Evolutionary conservation across 2,113 vertebrate species (phyloP).

Genomic region (Sphyrna mokarran): DNA sequence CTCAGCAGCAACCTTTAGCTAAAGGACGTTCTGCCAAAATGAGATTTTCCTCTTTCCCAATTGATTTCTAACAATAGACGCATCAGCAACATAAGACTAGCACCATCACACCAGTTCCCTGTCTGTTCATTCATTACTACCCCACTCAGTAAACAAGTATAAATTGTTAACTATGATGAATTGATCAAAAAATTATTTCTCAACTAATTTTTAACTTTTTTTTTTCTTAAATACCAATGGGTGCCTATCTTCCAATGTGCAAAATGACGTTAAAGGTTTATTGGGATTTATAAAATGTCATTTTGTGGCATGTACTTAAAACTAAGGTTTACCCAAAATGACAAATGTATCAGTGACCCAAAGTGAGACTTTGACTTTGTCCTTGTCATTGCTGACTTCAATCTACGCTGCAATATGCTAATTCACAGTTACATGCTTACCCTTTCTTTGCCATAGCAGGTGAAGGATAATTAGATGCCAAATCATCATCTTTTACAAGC

Average conservation of each 20-base stretch:
- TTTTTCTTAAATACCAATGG: background rate
- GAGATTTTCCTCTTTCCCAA: background rate
- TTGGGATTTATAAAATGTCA: background rate
- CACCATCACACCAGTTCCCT: background rate
- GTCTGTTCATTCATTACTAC: background rate
- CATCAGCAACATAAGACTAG: background rate
- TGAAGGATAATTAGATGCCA: background rate
- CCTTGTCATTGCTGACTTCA: background rate
- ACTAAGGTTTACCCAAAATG: background rate
- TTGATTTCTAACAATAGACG: background rate
- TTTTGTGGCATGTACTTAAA: background rate
- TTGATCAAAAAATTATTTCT: background rate
- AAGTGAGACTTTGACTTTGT: background rate
- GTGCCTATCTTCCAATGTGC: background rate
- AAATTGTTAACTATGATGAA: background rate
- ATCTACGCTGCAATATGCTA: background rate
- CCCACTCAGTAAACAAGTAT: background rate
- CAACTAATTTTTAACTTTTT: background rate
- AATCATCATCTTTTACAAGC: background rate
- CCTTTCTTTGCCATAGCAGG: background rate
- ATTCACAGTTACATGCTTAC: background rate
- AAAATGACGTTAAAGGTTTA: background rate
- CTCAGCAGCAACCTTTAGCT: background rate
- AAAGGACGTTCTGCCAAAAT: background rate
- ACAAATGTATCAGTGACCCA: background rate